A percentile compares a stretch with the other conserved stretches of the same genome.
Evolutionary conservation across 2,797 vertebrate genomes (phyloP).

Genomic region (Buphagus erythrorhynchus): DNA sequence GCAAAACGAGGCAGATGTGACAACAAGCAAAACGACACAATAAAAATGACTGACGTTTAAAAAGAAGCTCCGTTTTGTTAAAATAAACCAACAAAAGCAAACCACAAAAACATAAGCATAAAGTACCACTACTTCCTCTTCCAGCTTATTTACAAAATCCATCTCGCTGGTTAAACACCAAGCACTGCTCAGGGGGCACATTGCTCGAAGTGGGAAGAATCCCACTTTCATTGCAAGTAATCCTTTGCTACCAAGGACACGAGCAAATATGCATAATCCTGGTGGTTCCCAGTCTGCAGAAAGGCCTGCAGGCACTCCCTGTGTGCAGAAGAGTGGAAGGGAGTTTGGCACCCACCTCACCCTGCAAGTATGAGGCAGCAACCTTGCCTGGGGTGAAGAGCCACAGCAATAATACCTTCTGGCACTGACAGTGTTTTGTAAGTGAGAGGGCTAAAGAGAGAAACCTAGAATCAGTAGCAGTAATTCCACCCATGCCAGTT

Average conservation of each 20-base stretch:
- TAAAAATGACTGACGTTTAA: neutral
- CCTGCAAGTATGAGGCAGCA: neutral
- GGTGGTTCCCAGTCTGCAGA: neutral
- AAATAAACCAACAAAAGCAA: neutral
- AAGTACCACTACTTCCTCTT: neutral
- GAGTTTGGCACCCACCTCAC: neutral
- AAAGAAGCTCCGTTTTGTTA: neutral
- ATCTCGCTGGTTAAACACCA: neutral
- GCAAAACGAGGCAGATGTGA: neutral
- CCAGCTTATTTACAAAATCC: neutral
- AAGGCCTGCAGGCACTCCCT: neutral
- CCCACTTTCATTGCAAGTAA: neutral
- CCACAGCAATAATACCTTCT: neutral
- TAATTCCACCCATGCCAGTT: neutral
- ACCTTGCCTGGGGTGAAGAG: fast-evolving
- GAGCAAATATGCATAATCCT: neutral
- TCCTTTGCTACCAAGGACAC: slow-evolving; percentile 36
- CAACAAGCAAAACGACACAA: neutral
- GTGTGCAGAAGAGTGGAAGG: neutral
- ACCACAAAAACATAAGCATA: neutral
- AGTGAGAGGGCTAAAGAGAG: neutral
- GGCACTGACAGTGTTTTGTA: neutral
- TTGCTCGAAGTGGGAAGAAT: neutral
- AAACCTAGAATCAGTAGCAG: neutral
- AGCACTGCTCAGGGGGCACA: neutral